Base-by-base conservation (phyloP, 2,888 invertebrate species). In the Diarsia dahlii region DNA sequence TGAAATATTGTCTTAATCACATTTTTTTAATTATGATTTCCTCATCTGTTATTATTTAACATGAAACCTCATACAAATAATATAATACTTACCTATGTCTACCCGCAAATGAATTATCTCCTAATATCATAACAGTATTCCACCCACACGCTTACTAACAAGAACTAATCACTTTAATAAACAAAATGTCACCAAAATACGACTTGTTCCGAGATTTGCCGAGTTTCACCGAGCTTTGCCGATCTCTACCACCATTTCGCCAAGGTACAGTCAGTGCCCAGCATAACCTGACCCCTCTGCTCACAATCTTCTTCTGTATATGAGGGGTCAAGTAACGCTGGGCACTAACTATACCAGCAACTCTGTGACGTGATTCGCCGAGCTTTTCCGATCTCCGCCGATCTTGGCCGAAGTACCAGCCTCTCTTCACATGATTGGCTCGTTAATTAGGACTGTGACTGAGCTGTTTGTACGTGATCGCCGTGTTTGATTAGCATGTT, bases 391-490 rank as follows among this genome's bases (percentile, higher is more conserved):
- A 56, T 3, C 10, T 28, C 13, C 48, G 46, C 58, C 52, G 67
- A 75, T 18, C 70, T 58, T 48, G 0, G 20, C 39, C 54, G 34
- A 54, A 15, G n/a, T 46, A 18, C 34, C 15, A 52, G 50, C 50
- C 54, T 50, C 34, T 34, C 48, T 80, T 71, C 80, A 70, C 71
- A 75, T 87, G 76, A 87, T 87, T 80, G 80, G 60, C 65, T 73
- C 73, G 69, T 86, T 88, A 88, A 88, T 89, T 88, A 87, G 65
- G 71, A 39, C 74, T 75, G 71, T 62, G 76, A 71, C 64, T 76
- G 72, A 86, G 74, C 71, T 74, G 20, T 66, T 75, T 23, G 68
- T 83, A 86, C 86, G 84, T 87, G 88, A 79, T 65, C 58, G 34
- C 13, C 39, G n/a, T 74, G 67, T 66, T 74, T 81, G 80, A 86